Evolutionary conservation across 2,113 vertebrate genomes (phyloP), one percentile per base, ranked within the genome.

Genomic region (Xenopus tropicalis): DNA sequence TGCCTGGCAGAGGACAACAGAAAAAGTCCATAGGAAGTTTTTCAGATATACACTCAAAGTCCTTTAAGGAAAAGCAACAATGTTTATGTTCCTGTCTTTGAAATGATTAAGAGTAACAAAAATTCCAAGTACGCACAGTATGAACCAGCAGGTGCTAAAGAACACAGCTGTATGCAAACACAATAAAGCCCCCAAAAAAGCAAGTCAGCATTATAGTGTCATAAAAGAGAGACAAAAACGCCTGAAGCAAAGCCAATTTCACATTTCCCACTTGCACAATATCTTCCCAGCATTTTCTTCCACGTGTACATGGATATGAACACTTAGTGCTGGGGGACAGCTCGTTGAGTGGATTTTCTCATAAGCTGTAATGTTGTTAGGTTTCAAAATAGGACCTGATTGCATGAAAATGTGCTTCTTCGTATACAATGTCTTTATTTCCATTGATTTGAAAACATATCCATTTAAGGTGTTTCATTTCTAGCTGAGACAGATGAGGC

Each of bases 1-100:
- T 82, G 84, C 80, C 88, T 90, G 88, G 89, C 88, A 87, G 61
- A 80, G 81, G 82, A 90, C 86, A 88, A 87, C 80, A 88, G 78
- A 62, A 1, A 19, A 69, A 22, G 62, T 80, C 83, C 85, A 80
- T 88, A 87, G 86, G 86, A 91, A 86, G 83, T 83, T 75, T 79
- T 71, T 72, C 56, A 73, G 72, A 72, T 78, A 64, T 70, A 23
- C 56, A 25, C 56, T 4, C 51, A 65, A 59, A 72, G 78, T 69
- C 80, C 74, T 58, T 57, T 82, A 80, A 74, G 78, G 78, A 84
- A 86, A 86, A 81, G 65, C 66, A 43, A 77, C 69, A 72, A 61
- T 84, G 83, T 87, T 85, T 86, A 6, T 83, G 80, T 88, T 87
- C 79, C 82, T 84, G 78, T 64, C 75, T 78, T 69, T 75, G 80